phyloP scores from a whole-genome alignment of 1,140 invertebrate species.

The Paracyclopina nana region DNA sequence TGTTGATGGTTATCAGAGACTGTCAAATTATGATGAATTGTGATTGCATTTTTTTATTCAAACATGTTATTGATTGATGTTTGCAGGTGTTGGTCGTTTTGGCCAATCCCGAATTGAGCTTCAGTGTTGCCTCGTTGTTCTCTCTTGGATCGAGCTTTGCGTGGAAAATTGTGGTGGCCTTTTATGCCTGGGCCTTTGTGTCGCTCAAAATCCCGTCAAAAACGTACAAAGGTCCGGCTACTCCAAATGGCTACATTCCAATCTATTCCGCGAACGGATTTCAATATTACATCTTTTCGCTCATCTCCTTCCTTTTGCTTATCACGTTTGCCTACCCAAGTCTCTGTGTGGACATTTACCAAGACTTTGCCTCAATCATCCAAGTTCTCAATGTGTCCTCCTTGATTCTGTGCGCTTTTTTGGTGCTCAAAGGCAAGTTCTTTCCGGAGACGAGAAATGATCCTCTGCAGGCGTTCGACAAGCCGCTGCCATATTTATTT shows the following conservation, averaged over 20 bases:
- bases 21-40: too few species aligned
- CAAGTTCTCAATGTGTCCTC: constrained; percentile 28
- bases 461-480: too few species aligned
- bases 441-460: not conserved
- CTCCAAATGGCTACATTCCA: constrained; percentile 31
- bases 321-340: constrained; percentile 23
- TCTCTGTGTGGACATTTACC: constrained; percentile 26
- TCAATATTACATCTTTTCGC: constrained; percentile 31
- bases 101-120: constrained; percentile 21
- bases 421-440: constrained; percentile 19
- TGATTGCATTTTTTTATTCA: too few species aligned
- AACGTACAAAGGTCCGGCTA: constrained; percentile 27
- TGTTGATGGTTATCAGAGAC: too few species aligned
- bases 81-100: constrained; percentile 22
- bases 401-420: constrained; percentile 7
- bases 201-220: constrained; percentile 17
- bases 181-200: constrained; percentile 25
- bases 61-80: too few species aligned
- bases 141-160: constrained; percentile 24
- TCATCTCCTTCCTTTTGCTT: constrained; percentile 25
- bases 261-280: constrained; percentile 36
- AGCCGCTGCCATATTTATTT: constrained; percentile 32
- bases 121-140: too few species aligned
- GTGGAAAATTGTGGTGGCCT: constrained; percentile 23
- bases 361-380: constrained; percentile 28